Base-by-base conservation (phyloP, 1,140 invertebrate species). In the Ips typographus region DNA sequence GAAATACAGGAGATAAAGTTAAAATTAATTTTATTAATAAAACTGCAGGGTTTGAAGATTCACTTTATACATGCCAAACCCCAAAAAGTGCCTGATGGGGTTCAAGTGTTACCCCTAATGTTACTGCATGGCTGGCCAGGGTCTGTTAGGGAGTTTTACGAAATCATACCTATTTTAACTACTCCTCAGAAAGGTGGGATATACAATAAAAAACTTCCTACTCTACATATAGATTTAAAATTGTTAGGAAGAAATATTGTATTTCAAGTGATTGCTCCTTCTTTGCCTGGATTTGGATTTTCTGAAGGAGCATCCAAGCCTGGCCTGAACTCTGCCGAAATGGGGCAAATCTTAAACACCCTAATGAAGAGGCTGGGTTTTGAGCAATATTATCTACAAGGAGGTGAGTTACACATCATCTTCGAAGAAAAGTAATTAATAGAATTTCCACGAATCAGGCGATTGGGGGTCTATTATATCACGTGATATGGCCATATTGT, bases 91-190 rank as follows among this genome's bases (percentile, higher is more conserved):
- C 71, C 78, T 37, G 36, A 70, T 5, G 42, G 56, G 8, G 44
- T 52, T 1, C 83, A 83, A 77, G 84, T 94, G 1, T 71, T 90
- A 2, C 92, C 92, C 0, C 56, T 95, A 38, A 74, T 96, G 0
- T 40, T 97, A 1, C 75, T 94, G 2, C 94, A 98, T 76, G 95
- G 95, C 36, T 98, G 94, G 95, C 95, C 95, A 2, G 94, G 94
- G 40, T 93, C 91, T 0, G 84, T 96, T 2, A 82, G 90, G 4
- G 93, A 97, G 79, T 96, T 95, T 78, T 91, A 92, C 72, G 90
- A 94, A 76, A 83, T 94, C 1, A 89, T 94, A 65, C 92, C 92
- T 0, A 41, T 90, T 40, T 94, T 77, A 1, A 90, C 85, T 0
- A 84, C 83, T 1, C 82, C 86, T 2, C 80, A 82, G 55, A 78